Base-by-base conservation (phyloP, 2,888 invertebrate species). In the Hermodice carunculata region DNA sequence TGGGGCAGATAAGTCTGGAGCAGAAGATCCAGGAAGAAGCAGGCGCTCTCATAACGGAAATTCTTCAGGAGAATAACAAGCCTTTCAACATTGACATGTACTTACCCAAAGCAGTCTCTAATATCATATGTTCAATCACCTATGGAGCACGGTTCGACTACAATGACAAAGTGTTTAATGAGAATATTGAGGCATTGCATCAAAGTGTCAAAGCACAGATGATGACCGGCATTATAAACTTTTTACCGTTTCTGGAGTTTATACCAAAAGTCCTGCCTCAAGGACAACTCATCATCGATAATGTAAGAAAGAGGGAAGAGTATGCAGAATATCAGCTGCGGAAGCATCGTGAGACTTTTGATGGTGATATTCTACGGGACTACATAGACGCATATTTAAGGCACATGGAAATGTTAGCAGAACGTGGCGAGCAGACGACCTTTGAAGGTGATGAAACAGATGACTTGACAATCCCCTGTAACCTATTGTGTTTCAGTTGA, bases 361-460 rank as follows among this genome's bases (percentile, higher is more conserved):
- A 70, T 40, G 24, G 28, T 37, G 61, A 72, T 26, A 60, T 66
- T 52, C 69, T 71, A n/a, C 56, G 68, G 42, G 71, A 73, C 52
- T 72, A 70, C 61, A 73, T 73, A 17, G 73, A 73, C 42, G 63
- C 64, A 31, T 73, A 72, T 53, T 46, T 72, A n/a, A 42, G 46
- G 11, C 34, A 54, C 6, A 65, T 70, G 68, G 44, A 52, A n/a
- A 32, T 46, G 22, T 8, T 37, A 58, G 6, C 28, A 11, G 58
- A 53, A 17, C 17, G 48, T 24, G 58, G 54, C 3, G 51, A 61
- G n/a, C n/a, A 43, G 1, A 66, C 70, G 11, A 71, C 67, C 1
- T 68, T 71, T 31, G 61, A 61, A 31, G 72, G 72, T 72, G 22
- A n/a, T n/a, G n/a, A n/a, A n/a, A n/a, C n/a, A n/a, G n/a, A n/a